These are phyloP conservation scores for Pogonophryne albipinna DNA, from an alignment of 2,797 vertebrate genomes.

Conservation along the genomic window DNA sequence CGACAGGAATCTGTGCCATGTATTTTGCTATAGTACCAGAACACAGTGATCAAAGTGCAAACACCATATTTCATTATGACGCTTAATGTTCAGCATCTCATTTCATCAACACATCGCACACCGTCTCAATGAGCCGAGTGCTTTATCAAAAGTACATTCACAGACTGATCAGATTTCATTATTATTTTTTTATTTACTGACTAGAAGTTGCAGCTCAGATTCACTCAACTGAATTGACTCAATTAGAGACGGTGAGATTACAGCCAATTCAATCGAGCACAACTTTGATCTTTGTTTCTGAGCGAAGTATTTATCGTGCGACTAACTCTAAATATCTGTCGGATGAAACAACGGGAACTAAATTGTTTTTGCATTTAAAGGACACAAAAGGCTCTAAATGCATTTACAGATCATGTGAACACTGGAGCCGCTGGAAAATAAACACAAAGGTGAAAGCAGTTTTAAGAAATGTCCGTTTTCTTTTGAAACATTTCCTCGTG, in stretches of 20 bases:
- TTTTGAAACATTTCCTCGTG: too few species aligned
- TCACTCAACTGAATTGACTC: too few species aligned
- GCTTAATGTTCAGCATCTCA: neutral
- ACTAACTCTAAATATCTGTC: neutral
- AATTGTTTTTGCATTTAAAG: neutral
- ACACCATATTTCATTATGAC: constrained; percentile 18
- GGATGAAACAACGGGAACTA: neutral
- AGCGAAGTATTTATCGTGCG: too few species aligned
- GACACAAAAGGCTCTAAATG: neutral
- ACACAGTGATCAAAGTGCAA: constrained; percentile 59
- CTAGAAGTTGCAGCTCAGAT: constrained; percentile 10
- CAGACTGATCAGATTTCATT: too few species aligned
- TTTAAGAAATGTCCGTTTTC: too few species aligned
- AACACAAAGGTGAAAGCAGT: too few species aligned
- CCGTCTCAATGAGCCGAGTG: neutral
- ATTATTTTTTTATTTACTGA: neutral
- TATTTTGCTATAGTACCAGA: constrained; percentile 33
- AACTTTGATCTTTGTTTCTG: too few species aligned
- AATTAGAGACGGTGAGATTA: neutral
- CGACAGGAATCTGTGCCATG: constrained; percentile 2
- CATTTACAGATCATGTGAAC: too few species aligned
- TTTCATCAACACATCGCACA: neutral
- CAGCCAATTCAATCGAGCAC: neutral
- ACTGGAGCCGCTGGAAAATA: too few species aligned
- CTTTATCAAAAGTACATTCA: constrained; percentile 4